Evolutionary conservation across 1,140 invertebrate species (phyloP).

Genomic region (Cyclina sinensis): DNA sequence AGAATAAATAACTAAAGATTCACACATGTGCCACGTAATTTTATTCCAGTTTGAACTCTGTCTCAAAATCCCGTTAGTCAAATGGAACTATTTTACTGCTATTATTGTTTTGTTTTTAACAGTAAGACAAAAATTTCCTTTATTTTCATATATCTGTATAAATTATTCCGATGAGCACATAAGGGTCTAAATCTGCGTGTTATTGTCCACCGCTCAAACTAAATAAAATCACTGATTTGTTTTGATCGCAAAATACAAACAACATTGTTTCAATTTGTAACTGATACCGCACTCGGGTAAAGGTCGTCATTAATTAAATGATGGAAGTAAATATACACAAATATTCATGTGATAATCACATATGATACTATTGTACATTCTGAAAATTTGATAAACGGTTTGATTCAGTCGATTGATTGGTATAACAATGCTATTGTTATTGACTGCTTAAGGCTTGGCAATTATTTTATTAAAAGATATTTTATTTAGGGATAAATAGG

Average conservation of each 20-base stretch:
- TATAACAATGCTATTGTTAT: not conserved
- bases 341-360: not conserved
- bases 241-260: not conserved
- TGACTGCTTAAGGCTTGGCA: no score
- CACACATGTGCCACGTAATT: not conserved
- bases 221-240: not conserved
- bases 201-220: no score
- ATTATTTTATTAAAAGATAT: no score
- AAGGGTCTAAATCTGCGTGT: no score
- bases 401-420: not conserved
- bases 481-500: no score
- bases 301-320: conserved; percentile 18
- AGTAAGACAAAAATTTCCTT: no score
- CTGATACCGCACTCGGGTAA: not conserved
- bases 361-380: not conserved
- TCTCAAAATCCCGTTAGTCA: not conserved
- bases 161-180: no score
- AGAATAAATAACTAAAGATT: no score
- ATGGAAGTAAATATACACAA: not conserved
- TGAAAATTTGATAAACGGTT: not conserved
- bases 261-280: not conserved
- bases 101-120: no score
- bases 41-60: not conserved
- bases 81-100: no score
- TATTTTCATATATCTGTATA: no score